These are phyloP conservation scores for Meloe dianella DNA, from an alignment of 2,888 invertebrate genomes.

Conservation along the genomic window DNA sequence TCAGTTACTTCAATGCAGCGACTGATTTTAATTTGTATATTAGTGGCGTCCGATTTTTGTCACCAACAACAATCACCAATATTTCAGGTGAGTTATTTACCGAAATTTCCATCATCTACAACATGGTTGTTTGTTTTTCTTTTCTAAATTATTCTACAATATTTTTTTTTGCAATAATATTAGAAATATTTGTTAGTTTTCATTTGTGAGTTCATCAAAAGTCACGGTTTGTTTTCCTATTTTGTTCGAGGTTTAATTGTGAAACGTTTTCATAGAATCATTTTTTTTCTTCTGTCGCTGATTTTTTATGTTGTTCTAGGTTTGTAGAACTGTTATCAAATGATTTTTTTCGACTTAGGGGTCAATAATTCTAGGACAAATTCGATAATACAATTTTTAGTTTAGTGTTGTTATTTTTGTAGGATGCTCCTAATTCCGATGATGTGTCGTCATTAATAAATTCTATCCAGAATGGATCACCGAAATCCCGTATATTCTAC, in stretches of 20 bases:
- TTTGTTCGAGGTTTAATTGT: constrained; percentile 6
- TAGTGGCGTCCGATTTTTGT: constrained; percentile 25
- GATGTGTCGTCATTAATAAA: constrained; percentile 20
- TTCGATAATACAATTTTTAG: constrained; percentile 29
- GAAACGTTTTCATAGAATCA: neutral
- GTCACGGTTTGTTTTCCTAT: constrained; percentile 7
- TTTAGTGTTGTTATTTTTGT: constrained; percentile 21
- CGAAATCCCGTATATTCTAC: constrained; percentile 46
- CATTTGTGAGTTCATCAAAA: neutral
- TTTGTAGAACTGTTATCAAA: neutral
- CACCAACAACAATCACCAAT: constrained; percentile 13
- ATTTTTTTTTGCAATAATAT: neutral
- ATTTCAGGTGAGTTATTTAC: neutral
- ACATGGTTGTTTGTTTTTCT: neutral
- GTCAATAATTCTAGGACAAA: constrained; percentile 34
- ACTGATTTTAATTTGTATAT: constrained; percentile 35
- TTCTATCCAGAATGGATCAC: constrained; percentile 27
- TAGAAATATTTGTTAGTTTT: neutral
- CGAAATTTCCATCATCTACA: neutral
- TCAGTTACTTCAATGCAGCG: constrained; percentile 50
- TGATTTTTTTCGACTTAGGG: constrained; percentile 19
- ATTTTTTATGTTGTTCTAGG: neutral
- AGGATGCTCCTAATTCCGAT: constrained; percentile 24
- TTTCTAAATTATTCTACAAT: neutral
- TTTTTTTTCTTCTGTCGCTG: neutral